Percentiles rank a stretch among this genome's conserved stretches.
Conservation (phyloP, 2,113 vertebrate genomes). For the Natator depressus region DNA sequence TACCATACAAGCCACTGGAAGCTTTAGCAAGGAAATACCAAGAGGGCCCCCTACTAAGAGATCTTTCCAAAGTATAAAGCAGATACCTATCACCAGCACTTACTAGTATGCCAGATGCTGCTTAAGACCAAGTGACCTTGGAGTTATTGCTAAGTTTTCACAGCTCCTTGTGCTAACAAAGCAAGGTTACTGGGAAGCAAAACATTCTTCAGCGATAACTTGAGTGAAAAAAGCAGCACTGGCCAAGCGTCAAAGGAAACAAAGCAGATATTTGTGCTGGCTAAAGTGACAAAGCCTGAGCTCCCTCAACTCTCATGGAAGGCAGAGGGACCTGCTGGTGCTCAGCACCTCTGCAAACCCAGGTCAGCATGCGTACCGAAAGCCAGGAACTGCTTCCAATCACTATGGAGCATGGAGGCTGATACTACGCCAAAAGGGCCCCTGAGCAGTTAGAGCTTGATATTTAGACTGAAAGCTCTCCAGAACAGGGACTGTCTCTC, state of each 20-base stretch:
- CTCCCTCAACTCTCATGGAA: background rate
- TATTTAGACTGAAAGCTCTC: background rate
- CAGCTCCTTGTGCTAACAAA: background rate
- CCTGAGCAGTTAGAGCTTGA: background rate
- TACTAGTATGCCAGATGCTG: slow-evolving; percentile 29
- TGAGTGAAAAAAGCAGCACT: background rate
- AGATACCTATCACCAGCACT: slow-evolving; percentile 29
- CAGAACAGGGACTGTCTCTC: background rate
- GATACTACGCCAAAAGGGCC: background rate
- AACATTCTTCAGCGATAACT: background rate
- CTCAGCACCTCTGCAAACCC: background rate
- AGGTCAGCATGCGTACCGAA: background rate
- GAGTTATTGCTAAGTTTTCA: background rate
- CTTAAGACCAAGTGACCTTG: slow-evolving; percentile 23
- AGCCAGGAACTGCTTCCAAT: background rate
- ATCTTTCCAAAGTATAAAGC: slow-evolving; percentile 27
- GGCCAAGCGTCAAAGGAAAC: background rate
- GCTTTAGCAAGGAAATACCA: background rate
- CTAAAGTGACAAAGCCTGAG: background rate
- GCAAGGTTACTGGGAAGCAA: background rate
- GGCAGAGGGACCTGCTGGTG: background rate
- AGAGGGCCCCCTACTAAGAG: slow-evolving; percentile 5
- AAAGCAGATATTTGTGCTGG: background rate
- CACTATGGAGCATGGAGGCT: background rate
- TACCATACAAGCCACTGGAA: background rate